A percentile compares a stretch with the other conserved stretches of the same genome.
phyloP scores from a whole-genome alignment of 2,888 invertebrate genomes.

The Leptinotarsa haldemani region DNA sequence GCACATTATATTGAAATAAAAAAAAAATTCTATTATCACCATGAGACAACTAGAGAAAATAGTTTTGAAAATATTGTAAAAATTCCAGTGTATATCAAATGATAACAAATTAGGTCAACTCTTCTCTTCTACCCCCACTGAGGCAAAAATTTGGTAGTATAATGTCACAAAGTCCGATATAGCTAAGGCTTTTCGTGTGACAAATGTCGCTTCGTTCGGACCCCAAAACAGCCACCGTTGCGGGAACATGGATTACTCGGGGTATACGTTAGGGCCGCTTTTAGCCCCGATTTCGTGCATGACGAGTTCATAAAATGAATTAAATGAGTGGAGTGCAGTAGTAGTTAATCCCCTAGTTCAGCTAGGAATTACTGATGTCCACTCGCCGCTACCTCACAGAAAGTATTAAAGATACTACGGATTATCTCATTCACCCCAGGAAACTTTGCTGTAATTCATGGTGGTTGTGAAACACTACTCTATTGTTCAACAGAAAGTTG shows the following conservation, averaged over 20 bases:
- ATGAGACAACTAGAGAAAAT: too few relatives aligned
- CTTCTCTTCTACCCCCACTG: conserved; percentile 4
- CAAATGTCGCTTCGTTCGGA: conserved; percentile 57
- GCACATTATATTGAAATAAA: too few relatives aligned
- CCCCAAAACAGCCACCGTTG: conserved; percentile 58
- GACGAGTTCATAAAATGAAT: conserved; percentile 63
- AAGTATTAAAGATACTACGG: conserved; percentile 20
- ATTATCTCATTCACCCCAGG: conserved; percentile 2
- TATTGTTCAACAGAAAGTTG: too few relatives aligned
- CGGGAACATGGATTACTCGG: conserved; percentile 61
- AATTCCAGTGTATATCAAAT: too few relatives aligned
- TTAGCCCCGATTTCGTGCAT: conserved; percentile 61
- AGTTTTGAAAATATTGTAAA: too few relatives aligned
- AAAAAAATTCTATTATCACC: too few relatives aligned
- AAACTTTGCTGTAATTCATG: not conserved
- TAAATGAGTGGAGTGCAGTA: conserved; percentile 46
- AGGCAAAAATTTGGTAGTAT: conserved; percentile 27
- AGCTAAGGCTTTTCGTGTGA: conserved; percentile 48
- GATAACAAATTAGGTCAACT: not conserved
- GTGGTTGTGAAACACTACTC: not conserved
- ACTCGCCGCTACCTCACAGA: not conserved
- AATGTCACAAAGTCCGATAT: conserved; percentile 36
- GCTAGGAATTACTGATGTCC: conserved; percentile 20
- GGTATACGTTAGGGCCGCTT: conserved; percentile 57
- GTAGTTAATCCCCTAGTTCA: conserved; percentile 25